A percentile compares a stretch with the other conserved stretches of the same genome.
These are phyloP conservation scores for Sciurus vulgaris DNA, from an alignment of 2,797 vertebrate species.

Conservation along the genomic window DNA sequence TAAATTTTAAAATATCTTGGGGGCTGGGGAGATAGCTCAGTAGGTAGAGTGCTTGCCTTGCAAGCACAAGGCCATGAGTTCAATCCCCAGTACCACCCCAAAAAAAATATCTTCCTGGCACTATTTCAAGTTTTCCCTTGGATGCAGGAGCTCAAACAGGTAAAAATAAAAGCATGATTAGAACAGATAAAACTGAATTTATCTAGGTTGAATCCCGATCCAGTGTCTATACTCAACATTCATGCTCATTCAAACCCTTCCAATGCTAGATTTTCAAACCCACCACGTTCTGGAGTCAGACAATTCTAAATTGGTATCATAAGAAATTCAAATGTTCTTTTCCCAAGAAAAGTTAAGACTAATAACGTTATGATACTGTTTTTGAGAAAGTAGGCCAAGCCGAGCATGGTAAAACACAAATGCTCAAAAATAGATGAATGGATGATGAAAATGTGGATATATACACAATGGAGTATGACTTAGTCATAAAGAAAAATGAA, in stretches of 20 bases:
- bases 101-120: background rate
- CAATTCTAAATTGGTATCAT: constrained; percentile 8
- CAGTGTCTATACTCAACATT: background rate
- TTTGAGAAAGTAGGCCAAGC: background rate
- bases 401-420: too few relatives aligned
- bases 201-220: constrained; percentile 7
- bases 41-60: too few relatives aligned
- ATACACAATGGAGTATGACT: too few relatives aligned
- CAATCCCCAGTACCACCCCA: too few relatives aligned
- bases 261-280: background rate
- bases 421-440: too few relatives aligned
- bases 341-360: background rate
- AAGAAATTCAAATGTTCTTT: constrained; percentile 21
- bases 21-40: too few relatives aligned
- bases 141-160: background rate
- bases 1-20: constrained; percentile 37
- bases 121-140: constrained; percentile 46
- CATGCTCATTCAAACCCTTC: background rate
- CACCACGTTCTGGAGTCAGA: background rate
- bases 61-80: too few relatives aligned
- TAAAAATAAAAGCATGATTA: background rate
- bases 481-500: too few relatives aligned
- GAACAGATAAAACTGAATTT: constrained; percentile 25
- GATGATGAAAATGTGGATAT: too few relatives aligned
- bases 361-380: constrained; percentile 28